These are phyloP conservation scores for Corapipo altera DNA, from an alignment of 2,113 vertebrate species.

Conservation along the genomic window DNA sequence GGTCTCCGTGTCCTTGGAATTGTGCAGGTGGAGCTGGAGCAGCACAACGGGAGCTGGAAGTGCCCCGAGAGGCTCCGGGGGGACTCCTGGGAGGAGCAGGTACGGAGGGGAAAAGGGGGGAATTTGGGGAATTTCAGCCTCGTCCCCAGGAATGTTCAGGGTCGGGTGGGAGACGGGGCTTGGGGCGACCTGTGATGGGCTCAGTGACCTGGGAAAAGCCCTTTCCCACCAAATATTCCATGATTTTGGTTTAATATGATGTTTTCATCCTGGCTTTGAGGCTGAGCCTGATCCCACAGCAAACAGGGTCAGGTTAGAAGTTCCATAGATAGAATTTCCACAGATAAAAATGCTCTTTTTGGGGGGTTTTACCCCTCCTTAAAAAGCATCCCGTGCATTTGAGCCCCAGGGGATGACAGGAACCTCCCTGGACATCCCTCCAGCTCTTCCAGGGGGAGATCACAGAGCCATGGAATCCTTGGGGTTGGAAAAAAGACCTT, in stretches of 20 bases:
- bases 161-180: background rate
- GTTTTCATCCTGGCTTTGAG: background rate
- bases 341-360: background rate
- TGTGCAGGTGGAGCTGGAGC: conserved; percentile 23
- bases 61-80: background rate
- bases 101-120: background rate
- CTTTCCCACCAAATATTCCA: background rate
- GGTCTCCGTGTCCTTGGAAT: background rate
- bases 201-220: too few relatives aligned
- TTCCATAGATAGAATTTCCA: too few relatives aligned
- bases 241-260: background rate
- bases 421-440: background rate
- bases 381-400: background rate
- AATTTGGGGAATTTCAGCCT: too few relatives aligned
- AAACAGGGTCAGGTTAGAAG: background rate
- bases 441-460: too few relatives aligned
- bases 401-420: too few relatives aligned
- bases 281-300: too few relatives aligned
- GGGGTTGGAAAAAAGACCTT: background rate
- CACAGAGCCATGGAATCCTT: too few relatives aligned
- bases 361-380: background rate
- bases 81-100: conserved; percentile 2
- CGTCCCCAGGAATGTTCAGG: too few relatives aligned
- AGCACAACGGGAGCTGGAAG: conserved; percentile 59
- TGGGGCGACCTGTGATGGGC: too few relatives aligned